Conservation (phyloP, 2,797 vertebrate genomes). For the Orestias chungarensis region DNA sequence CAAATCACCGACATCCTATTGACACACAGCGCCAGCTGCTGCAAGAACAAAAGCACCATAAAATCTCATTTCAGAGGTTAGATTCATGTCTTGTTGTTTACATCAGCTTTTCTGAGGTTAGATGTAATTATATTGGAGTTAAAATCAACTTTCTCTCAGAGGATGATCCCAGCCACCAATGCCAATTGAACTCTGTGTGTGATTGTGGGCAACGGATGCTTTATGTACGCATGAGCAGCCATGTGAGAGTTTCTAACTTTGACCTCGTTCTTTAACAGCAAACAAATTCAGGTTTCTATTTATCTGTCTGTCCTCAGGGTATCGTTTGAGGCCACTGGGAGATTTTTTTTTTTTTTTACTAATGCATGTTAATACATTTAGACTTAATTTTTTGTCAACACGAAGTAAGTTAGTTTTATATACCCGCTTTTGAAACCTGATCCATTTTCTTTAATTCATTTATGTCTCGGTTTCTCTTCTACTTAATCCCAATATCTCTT, state of each 20-base stretch:
- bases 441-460: conserved; percentile 8
- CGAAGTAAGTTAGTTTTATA: background rate
- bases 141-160: conserved; percentile 15
- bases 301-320: conserved; percentile 36
- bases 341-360: background rate
- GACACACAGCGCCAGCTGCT: background rate
- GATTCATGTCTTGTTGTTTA: background rate
- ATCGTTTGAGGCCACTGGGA: conserved; percentile 17
- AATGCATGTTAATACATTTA: background rate
- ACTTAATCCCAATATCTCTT: background rate
- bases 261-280: conserved; percentile 52
- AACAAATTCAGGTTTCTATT: conserved; percentile 50
- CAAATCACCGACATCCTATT: conserved; percentile 16
- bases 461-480: conserved; percentile 6
- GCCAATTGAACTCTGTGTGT: background rate
- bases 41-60: background rate
- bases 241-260: conserved; percentile 65
- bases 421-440: background rate
- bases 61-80: conserved; percentile 7
- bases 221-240: conserved; percentile 6
- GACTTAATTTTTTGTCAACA: too few species aligned
- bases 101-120: conserved; percentile 12
- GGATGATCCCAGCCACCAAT: conserved; percentile 14
- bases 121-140: background rate
- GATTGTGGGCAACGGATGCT: conserved; percentile 1